phyloP scores from a whole-genome alignment of 2,113 vertebrate species.

The Megalops atlanticus region DNA sequence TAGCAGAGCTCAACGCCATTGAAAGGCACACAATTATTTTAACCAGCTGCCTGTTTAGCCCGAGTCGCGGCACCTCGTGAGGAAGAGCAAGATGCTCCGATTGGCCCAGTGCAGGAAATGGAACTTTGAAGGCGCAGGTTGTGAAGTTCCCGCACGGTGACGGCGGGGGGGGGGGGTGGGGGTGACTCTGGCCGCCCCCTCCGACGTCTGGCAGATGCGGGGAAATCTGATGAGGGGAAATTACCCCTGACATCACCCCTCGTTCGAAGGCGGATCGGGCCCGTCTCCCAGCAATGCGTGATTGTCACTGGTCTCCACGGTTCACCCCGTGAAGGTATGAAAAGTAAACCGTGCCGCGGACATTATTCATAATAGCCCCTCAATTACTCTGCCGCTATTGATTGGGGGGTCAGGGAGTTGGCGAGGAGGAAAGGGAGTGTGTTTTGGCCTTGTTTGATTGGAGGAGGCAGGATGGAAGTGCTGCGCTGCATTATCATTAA shows the following conservation, averaged over 20 bases:
- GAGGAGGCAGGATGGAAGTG: not conserved
- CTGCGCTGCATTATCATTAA: not conserved
- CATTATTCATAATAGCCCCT: not conserved
- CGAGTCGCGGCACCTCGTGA: constrained; percentile 44
- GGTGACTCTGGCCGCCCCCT: no score
- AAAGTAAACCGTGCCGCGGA: not conserved
- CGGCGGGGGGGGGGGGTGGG: constrained; percentile 43
- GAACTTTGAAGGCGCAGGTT: constrained; percentile 46
- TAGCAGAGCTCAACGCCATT: constrained; percentile 51
- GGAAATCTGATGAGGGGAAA: not conserved
- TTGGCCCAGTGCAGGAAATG: constrained; percentile 25
- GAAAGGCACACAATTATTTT: constrained; percentile 55
- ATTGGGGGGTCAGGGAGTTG: not conserved
- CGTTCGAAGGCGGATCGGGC: not conserved
- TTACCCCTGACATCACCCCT: not conserved
- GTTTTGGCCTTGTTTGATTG: not conserved
- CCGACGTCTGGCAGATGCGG: not conserved
- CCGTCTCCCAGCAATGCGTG: not conserved
- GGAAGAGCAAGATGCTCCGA: not conserved
- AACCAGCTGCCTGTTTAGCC: constrained; percentile 48
- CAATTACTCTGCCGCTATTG: not conserved
- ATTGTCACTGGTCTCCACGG: not conserved
- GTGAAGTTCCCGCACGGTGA: constrained; percentile 57
- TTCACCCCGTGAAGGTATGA: not conserved
- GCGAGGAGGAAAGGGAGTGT: no score